Conservation (phyloP, 2,888 invertebrate species). For the Torymus tubicola region DNA sequence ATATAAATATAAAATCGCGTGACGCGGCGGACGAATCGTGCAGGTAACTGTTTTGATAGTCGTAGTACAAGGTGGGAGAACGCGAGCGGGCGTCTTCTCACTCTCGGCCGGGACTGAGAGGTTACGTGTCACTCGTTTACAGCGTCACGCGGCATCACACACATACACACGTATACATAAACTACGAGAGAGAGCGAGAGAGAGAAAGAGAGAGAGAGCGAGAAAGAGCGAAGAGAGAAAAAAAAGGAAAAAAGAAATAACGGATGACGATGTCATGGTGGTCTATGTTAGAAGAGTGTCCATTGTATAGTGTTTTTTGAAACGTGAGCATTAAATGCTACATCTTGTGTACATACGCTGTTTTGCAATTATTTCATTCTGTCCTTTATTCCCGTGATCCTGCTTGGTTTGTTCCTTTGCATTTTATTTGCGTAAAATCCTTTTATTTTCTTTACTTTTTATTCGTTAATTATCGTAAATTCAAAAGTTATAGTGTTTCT, state of each 20-base stretch:
- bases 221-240: neutral
- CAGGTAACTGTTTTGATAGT: slow-evolving; percentile 30
- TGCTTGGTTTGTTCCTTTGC: slow-evolving; percentile 34
- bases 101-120: slow-evolving; percentile 64
- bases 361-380: slow-evolving; percentile 65
- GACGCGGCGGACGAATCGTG: slow-evolving; percentile 32
- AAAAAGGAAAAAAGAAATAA: slow-evolving; percentile 43
- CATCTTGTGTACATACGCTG: slow-evolving; percentile 73
- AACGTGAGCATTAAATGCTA: slow-evolving; percentile 76
- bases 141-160: slow-evolving; percentile 61
- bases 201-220: slow-evolving; percentile 41
- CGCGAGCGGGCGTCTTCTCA: slow-evolving; percentile 60
- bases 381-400: slow-evolving; percentile 8
- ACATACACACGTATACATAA: slow-evolving; percentile 31
- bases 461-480: too few species aligned
- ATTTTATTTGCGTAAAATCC: slow-evolving; percentile 26
- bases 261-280: slow-evolving; percentile 72
- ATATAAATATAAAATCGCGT: slow-evolving; percentile 47
- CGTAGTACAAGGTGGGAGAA: slow-evolving; percentile 49
- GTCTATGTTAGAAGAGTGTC: slow-evolving; percentile 76
- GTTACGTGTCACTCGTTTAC: slow-evolving; percentile 63
- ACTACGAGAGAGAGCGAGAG: slow-evolving; percentile 50
- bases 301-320: slow-evolving; percentile 76
- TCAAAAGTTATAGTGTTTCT: too few species aligned
- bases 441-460: neutral